Evolutionary conservation across 2,888 invertebrate genomes (phyloP), one percentile per base, ranked within the genome.

Genomic region (Frankliniella fusca): DNA sequence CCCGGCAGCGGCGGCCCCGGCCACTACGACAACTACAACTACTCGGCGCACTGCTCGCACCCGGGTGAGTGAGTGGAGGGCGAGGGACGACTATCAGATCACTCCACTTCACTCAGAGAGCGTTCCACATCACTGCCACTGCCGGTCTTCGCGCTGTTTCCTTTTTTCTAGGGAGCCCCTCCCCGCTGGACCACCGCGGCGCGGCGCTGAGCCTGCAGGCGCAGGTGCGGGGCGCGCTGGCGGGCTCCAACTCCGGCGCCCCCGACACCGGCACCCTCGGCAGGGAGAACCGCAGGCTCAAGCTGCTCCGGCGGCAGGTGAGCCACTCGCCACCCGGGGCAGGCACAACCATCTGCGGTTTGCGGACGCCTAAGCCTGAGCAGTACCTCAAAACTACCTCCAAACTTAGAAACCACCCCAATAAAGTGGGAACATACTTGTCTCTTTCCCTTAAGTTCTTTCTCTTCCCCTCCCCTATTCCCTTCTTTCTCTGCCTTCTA

Each of bases 151-250:
- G 61, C 15, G 11, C 15, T 15, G 20, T 27, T 23, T 11, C 70
- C 70, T n/a, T 9, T 27, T 8, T 70, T 2, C 8, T 27, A 76
- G 70, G 70, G 23, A 76, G 70, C 27, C 70, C 23, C 27, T 76
- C 70, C 23, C 70, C 70, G 70, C 70, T 76, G 70, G 70, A 76
- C 27, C 70, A 76, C 70, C 70, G 70, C 70, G 70, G 27, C 70
- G 70, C 70, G 23, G 70, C 70, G 23, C 23, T 27, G 11, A 76
- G 70, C 23, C 70, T 76, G 70, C 70, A 70, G 70, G 7, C 23
- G 70, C 70, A 23, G 70, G 23, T 11, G 27, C 12, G 70, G 70
- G 23, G 70, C 2, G 23, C 70, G 70, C n/a, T n/a, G n/a, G 23
- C 70, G 23, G 70, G 1, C 70, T 20, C 70, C 70, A 23, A 27